Conservation (phyloP, 2,888 invertebrate species). For the Pollenia amentaria region DNA sequence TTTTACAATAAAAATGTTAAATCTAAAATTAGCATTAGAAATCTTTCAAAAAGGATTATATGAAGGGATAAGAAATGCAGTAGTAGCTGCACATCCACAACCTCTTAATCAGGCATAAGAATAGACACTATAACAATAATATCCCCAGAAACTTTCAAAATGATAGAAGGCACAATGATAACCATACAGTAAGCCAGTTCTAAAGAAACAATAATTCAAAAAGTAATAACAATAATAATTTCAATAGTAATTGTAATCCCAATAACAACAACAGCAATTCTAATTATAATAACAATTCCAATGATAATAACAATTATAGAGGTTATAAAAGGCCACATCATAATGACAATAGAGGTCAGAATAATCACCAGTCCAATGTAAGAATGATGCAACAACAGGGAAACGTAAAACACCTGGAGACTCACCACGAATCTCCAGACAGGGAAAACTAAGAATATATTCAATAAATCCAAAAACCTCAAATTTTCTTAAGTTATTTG, state of each 20-base stretch:
- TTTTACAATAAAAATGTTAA: too few relatives aligned
- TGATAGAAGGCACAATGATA: neutral
- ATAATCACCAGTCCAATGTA: slow-evolving; percentile 7
- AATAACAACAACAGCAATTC: too few relatives aligned
- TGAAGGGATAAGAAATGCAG: slow-evolving; percentile 2
- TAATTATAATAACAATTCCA: too few relatives aligned
- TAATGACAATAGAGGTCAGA: neutral
- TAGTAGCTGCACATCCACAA: slow-evolving; percentile 1
- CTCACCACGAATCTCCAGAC: slow-evolving; percentile 1
- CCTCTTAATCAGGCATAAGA: neutral
- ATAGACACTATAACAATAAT: neutral
- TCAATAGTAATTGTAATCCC: too few relatives aligned
- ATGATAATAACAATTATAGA: neutral
- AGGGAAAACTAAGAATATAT: slow-evolving; percentile 2
- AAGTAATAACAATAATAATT: too few relatives aligned
- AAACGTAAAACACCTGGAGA: slow-evolving; percentile 29
- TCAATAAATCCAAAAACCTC: neutral
- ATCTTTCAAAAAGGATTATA: slow-evolving; percentile 1
- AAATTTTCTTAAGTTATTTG: slow-evolving; percentile 11
- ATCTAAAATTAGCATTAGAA: slow-evolving; percentile 4
- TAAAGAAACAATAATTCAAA: too few relatives aligned
- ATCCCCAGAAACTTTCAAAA: too few relatives aligned
- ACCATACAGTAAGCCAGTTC: too few relatives aligned
- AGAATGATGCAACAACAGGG: slow-evolving; percentile 8
- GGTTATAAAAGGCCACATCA: neutral